Base-by-base conservation (phyloP, 1,140 invertebrate species). In the Lasaia peninsularis region DNA sequence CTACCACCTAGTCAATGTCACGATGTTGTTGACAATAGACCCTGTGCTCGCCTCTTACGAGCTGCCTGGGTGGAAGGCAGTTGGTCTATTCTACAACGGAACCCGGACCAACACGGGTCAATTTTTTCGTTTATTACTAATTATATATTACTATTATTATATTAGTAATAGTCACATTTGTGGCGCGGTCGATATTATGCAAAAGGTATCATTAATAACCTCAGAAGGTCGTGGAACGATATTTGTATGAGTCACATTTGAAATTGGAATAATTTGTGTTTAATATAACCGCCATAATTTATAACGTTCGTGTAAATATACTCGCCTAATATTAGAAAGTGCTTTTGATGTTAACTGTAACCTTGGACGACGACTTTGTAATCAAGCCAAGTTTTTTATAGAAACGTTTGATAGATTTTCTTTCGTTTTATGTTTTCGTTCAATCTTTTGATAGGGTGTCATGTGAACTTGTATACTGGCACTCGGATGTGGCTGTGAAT, bases 211-310 rank as follows among this genome's bases (percentile, higher is more conserved):
- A 68, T 74, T 77, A 67, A 71, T 51, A 68, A 70, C 58, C 51
- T 57, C 51, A 62, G 73, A 85, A 85, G 79, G 81, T 73, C 75
- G 71, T 58, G 62, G 81, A 77, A 81, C 52, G 82, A 78, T 77
- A 65, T 61, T 60, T 18, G 20, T 48, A 48, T 48, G 40, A 48
- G 18, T 48, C 40, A 48, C 18, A 48, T 59, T 67, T 32, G 56
- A 58, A 82, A 79, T 77, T 84, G 69, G 77, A 75, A 62, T 75
- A 77, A 62, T 73, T 69, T 71, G 18, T 48, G 10, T 48, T 48
- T 48, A 48, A 48, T 21, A 48, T 48, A 48, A 48, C 40, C 40
- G 20, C 11, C 18, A 48, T 48, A 48, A 71, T 72, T 71, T 69
- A 55, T 64, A 62, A 32, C 12, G 21, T 52, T 31, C 12, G 28